Evolutionary conservation across 2,797 vertebrate species (phyloP), one percentile per base, ranked within the genome.

Genomic region (Poeciliopsis paucimaculata): DNA sequence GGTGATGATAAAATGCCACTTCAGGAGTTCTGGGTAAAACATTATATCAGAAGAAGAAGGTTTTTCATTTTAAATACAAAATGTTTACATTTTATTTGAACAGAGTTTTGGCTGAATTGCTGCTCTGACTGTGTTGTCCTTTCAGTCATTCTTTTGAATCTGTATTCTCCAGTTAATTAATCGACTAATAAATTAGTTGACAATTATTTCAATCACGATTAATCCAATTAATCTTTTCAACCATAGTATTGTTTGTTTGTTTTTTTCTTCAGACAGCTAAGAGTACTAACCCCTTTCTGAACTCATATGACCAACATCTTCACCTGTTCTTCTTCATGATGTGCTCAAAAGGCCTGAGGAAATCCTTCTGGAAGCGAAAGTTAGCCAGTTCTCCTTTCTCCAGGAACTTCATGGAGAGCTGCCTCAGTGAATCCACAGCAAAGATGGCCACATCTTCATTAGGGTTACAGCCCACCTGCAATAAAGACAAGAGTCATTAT

Each of bases 281-380:
- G 62, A 20, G 62, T 20, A 13, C 12, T 4, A 20, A 8, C 47
- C 18, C 16, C 31, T 36, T 36, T 36, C 60, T 64, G 31, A 36
- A 36, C 70, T 15, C 2, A 3, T 47, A 41, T 26, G 16, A 15
- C 18, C 18, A 34, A 2, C 57, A 62, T 68, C 53, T 75, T 89
- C 94, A 99, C 98, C 98, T 97, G 95, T 99, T 99, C 91, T 97
- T 97, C 89, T 99, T 99, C 98, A 99, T 99, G 93, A 99, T 99
- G 92, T 99, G 98, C 90, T 99, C 98, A 87, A 99, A 99, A 0
- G 98, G 98, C 88, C 98, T 96, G 84, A 99, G 94, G 87, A 99
- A 99, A 92, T 99, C 98, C 88, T 99, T 99, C 91, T 99, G 98
- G 94, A 99, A 99, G 87, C 98, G 96, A 93, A 99, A 99, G 92